These are phyloP conservation scores for Arizona elegans DNA, from an alignment of 2,113 vertebrate genomes.

Conservation along the genomic window DNA sequence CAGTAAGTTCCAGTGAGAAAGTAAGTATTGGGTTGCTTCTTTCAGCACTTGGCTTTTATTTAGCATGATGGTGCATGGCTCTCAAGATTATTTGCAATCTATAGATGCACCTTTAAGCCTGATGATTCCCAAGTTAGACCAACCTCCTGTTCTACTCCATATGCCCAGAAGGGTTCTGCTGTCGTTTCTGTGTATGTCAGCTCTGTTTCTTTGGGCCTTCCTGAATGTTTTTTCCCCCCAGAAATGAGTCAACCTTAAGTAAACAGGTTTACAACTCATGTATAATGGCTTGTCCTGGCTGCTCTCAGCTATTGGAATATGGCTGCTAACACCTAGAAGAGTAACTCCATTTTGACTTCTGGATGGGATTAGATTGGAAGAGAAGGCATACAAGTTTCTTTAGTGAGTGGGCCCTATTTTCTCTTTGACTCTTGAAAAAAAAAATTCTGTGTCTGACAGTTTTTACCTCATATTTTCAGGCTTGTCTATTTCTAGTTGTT, in stretches of 20 bases:
- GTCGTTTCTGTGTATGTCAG: neutral
- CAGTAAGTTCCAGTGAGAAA: neutral
- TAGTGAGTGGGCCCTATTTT: neutral
- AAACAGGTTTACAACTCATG: neutral
- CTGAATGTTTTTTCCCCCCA: neutral
- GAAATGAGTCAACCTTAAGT: neutral
- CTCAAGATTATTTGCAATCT: neutral
- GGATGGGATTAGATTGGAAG: neutral
- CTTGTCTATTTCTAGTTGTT: neutral
- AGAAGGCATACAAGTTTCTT: neutral
- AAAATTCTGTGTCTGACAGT: neutral
- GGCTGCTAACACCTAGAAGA: neutral
- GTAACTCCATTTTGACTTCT: neutral
- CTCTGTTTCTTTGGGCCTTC: neutral
- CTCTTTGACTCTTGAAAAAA: neutral
- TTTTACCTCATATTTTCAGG: neutral
- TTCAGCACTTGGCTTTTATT: neutral
- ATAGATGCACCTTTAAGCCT: too few relatives aligned
- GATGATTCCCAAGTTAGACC: neutral
- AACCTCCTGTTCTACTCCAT: neutral
- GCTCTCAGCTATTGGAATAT: neutral
- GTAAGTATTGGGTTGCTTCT: neutral
- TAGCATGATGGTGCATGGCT: neutral
- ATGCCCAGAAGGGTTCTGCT: neutral
- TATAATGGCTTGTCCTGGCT: neutral